Base-by-base conservation (phyloP, 2,797 vertebrate genomes). In the Gymnothorax reevesii region DNA sequence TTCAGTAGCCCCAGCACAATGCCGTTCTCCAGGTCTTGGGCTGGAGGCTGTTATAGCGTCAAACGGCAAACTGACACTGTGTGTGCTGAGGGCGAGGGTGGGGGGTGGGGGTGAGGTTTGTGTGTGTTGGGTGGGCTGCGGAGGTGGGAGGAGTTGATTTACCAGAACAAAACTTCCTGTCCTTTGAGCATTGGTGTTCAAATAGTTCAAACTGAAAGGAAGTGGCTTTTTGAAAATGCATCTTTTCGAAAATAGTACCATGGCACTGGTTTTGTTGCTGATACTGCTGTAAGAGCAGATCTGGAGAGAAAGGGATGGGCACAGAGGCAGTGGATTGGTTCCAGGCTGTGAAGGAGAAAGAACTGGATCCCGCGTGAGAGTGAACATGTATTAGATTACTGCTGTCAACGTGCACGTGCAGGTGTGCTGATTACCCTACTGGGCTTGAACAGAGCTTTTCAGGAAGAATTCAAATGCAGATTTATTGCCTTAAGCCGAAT, bases 401-500 rank as follows among this genome's bases (percentile, higher is more conserved):
- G 20, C 27, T 22, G 4, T 49, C 8, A 3, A 66, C 12, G 10
- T 7, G n/a, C 49, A 52, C 42, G n/a, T 7, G 15, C 62, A 8
- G n/a, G 66, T 55, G 49, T 22, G 42, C 9, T 15, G 64, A 54
- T 73, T 33, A 73, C 22, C 54, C 66, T 75, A 49, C 54, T 8
- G 62, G 33, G 49, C 33, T 42, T 55, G 66, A 33, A 42, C 66
- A 55, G 8, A 71, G 52, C 52, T 22, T 7, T 25, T 25, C 25
- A 20, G 9, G 1, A 64, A 84, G 57, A 20, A 62, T 86, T 49
- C 60, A 88, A 87, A 79, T 22, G 33, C 84, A 88, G 88, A 88
- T 87, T 57, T 27, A 0, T 82, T 27, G 4, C 84, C 90, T 0
- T 22, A 88, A 91, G 86, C 52, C 84, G 7, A 88, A 91, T 90